Evolutionary conservation across 2,888 invertebrate species (phyloP), one percentile per base, ranked within the genome.

Genomic region (Rhagonycha fulva): DNA sequence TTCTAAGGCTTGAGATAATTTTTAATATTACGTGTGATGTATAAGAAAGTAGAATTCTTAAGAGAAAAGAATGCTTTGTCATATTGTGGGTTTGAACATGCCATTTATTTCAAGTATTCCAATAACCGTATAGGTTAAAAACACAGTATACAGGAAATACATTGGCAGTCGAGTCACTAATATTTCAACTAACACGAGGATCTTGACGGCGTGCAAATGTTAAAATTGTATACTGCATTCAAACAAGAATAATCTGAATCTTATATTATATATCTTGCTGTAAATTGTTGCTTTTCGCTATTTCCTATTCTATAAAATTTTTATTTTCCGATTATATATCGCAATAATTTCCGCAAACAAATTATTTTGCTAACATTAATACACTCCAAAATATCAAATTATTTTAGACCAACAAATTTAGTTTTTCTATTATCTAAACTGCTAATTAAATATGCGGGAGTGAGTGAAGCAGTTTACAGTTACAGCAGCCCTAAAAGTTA

Each of bases 171-270:
- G 78, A 80, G 79, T 80, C 81, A 80, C 78, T 78, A 81, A 82
- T 82, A 82, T 82, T 80, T 80, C 80, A 81, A 81, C 79, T 77
- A 72, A 77, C 77, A 77, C 78, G 80, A 77, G 76, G 76, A 79
- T 78, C 80, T 77, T 76, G 76, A 72, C 76, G 74, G 78, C 81
- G 78, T 81, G 82, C 81, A 83, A 83, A 83, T 82, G 82, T 81
- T 82, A 81, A 81, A 81, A 80, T 80, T 78, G 80, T 79, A 82
- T 80, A 79, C 82, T 82, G 82, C 83, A 82, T 82, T 78, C 79
- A 78, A 83, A 82, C 78, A 80, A 83, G 82, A 79, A 82, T 82
- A 80, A 82, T 82, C 82, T 82, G 81, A 81, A 82, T 80, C 74
- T 78, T 80, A 79, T 70, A 78, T 78, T 80, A 79, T 70, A 78